phyloP scores from a whole-genome alignment of 2,888 invertebrate species.

The Boloria selene region DNA sequence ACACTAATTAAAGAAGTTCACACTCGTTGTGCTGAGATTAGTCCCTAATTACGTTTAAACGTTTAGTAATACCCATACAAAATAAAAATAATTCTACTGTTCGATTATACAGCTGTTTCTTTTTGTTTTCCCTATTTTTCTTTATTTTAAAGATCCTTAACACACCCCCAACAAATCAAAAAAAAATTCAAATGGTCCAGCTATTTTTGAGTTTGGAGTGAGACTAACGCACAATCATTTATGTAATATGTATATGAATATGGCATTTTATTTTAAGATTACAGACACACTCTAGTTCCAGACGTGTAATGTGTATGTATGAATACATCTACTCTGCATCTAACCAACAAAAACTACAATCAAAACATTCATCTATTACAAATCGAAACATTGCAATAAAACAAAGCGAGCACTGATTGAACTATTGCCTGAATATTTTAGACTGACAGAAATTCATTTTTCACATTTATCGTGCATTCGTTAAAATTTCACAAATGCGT shows the following conservation, averaged over 20 bases:
- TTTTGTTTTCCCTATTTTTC: too few species aligned
- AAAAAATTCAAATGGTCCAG: neutral
- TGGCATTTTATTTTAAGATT: too few species aligned
- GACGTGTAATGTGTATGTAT: neutral
- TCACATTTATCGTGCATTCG: slow-evolving; percentile 22
- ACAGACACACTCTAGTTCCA: too few species aligned
- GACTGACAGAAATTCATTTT: slow-evolving; percentile 27
- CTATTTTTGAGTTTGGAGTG: neutral
- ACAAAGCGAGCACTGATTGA: slow-evolving; percentile 14
- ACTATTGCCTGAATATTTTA: slow-evolving; percentile 19
- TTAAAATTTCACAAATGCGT: slow-evolving; percentile 34
- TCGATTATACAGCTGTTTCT: too few species aligned
- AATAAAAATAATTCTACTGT: too few species aligned
- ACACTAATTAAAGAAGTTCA: too few species aligned
- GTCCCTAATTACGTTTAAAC: too few species aligned
- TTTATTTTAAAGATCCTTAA: too few species aligned
- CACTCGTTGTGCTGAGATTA: too few species aligned
- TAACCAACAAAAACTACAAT: slow-evolving; percentile 2
- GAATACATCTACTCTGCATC: neutral
- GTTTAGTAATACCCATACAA: too few species aligned
- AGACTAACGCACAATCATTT: neutral
- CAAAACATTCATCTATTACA: slow-evolving; percentile 3
- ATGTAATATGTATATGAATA: too few species aligned
- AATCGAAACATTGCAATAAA: slow-evolving; percentile 11
- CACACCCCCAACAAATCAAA: too few species aligned